Conservation (phyloP, 23 tunicate genomes). For the Trididemnum nubilum region DNA sequence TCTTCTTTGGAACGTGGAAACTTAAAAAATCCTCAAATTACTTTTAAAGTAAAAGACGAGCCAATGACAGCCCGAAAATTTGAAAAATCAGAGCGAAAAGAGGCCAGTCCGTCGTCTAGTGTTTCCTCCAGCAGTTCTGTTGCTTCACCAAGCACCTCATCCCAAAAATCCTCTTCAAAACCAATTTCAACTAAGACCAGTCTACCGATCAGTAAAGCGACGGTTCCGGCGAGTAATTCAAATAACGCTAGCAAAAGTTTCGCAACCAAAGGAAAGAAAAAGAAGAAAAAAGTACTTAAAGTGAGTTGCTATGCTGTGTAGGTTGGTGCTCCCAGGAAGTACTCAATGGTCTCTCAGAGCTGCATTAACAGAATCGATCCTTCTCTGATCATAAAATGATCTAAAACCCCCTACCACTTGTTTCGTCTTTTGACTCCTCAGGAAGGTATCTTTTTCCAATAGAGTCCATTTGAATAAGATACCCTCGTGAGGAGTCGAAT, state of each 20-base stretch:
- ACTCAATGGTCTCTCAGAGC: too few relatives aligned
- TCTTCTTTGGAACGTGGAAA: neutral
- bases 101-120: constrained; percentile 35
- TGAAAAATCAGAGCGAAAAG: constrained; percentile 17
- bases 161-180: constrained; percentile 7
- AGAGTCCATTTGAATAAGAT: too few relatives aligned
- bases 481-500: too few relatives aligned
- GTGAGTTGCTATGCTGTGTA: too few relatives aligned
- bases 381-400: too few relatives aligned
- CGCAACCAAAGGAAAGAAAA: constrained; percentile 38
- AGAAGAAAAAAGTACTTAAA: constrained; percentile 41
- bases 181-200: neutral
- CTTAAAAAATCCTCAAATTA: neutral
- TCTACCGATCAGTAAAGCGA: neutral
- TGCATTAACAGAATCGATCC: too few relatives aligned
- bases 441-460: too few relatives aligned
- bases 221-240: neutral
- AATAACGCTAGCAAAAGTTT: constrained; percentile 14
- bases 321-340: too few relatives aligned
- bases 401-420: too few relatives aligned
- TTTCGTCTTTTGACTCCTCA: too few relatives aligned
- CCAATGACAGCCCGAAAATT: neutral
- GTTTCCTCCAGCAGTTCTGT: constrained; percentile 13
- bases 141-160: neutral
- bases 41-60: neutral